phyloP scores from a whole-genome alignment of 2,113 vertebrate species.

The Myrmecobius fasciatus region DNA sequence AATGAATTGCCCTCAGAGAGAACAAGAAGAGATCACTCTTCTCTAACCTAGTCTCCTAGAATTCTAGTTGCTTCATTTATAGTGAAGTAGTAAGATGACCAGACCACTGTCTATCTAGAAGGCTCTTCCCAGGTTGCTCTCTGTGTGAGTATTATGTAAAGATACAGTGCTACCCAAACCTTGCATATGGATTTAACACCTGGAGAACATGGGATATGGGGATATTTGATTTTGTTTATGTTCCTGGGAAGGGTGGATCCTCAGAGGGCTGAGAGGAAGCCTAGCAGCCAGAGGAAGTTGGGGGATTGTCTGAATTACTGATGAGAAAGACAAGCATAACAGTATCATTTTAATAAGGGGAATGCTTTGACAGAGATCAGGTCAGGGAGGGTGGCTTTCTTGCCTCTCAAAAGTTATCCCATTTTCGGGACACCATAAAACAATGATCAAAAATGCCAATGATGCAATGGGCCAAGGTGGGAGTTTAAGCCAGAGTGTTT shows the following conservation, averaged over 20 bases:
- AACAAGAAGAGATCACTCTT: not conserved
- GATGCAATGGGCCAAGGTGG: not conserved
- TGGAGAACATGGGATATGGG: constrained; percentile 58
- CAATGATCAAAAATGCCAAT: too few relatives aligned
- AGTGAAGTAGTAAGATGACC: not conserved
- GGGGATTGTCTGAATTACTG: constrained; percentile 61
- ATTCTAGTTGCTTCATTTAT: not conserved
- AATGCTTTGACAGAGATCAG: constrained; percentile 51
- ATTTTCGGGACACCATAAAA: not conserved
- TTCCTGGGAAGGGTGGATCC: constrained; percentile 58
- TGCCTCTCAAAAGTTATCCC: not conserved
- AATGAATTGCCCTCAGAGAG: not conserved
- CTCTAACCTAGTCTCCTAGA: not conserved
- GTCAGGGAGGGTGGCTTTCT: constrained; percentile 6
- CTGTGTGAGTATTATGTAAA: constrained; percentile 56
- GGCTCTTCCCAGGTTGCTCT: constrained; percentile 49
- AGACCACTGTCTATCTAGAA: constrained; percentile 6
- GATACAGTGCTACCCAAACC: constrained; percentile 54
- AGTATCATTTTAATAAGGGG: constrained; percentile 51
- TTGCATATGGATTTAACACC: constrained; percentile 57
- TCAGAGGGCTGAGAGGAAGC: constrained; percentile 23
- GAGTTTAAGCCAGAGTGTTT: constrained; percentile 10
- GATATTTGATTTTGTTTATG: constrained; percentile 73
- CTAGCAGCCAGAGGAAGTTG: constrained; percentile 53
- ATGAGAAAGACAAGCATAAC: constrained; percentile 19